Base-by-base conservation (phyloP, 2,113 vertebrate species). In the Hippopotamus amphibius region DNA sequence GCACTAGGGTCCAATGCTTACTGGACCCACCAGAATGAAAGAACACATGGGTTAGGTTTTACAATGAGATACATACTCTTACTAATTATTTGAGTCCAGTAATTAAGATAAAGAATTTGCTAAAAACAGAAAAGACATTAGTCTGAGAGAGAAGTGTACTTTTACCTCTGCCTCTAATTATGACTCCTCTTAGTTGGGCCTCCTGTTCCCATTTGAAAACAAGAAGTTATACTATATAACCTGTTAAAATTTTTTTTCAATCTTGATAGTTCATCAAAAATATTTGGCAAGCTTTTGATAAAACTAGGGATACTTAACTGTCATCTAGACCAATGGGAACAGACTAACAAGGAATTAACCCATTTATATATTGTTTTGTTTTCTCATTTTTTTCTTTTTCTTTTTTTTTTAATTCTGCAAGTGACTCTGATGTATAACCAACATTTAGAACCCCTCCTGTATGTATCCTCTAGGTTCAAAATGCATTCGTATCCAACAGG, bases 51-150 rank as follows among this genome's bases (percentile, higher is more conserved):
- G 22, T 90, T 88, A 59, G 8, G 13, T 90, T 93, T 88, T 50
- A 88, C 4, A 96, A 79, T 61, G 22, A 95, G 33, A 96, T 86
- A 30, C 12, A 71, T 80, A 50, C 80, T 95, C 24, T 80, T 76
- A 74, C 9, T 83, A 82, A 79, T 63, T 96, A 79, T 68, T 95
- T 80, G 30, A 85, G 72, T 71, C 11, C 68, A 85, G 22, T 66
- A 81, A 80, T 63, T 80, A 82, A 94, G 30, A 41, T 21, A 84
- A 79, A 4, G 7, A 83, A 79, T 82, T 89, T 63, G 28, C 16
- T 80, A 82, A 2, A 82, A 9, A 61, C 43, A 87, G 19, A 63
- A 72, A 77, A 85, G 2, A 7, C 1, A 7, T 15, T 50, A 41
- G 14, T 37, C 12, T 57, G 24, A 77, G 22, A 90, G 5, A 76